Base-by-base conservation (phyloP, 2,888 invertebrate species). In the Sycophila texana region DNA sequence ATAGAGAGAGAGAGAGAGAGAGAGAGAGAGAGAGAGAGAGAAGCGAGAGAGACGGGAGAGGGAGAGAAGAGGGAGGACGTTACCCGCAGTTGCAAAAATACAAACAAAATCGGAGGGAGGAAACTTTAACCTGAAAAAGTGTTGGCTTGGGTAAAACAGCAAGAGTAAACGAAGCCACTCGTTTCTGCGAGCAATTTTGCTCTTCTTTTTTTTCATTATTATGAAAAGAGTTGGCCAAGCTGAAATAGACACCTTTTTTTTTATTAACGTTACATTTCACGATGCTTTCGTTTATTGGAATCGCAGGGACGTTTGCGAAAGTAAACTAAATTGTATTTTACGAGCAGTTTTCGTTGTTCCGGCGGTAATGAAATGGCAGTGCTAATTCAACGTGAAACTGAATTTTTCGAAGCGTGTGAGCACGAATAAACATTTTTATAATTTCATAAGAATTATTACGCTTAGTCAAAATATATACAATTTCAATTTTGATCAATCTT, bases 11-110 rank as follows among this genome's bases (percentile, higher is more conserved):
- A 49, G 67, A 26, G 55, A n/a, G 55, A 51, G 26, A 26, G 65
- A 49, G 66, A 22, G n/a, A 57, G 74, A 79, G 71, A 65, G 80
- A 80, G 82, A n/a, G 55, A 51, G 26, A 26, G 65, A 49, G 66
- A 22, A 57, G 74, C 78, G 71, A 65, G 80, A 80, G 82, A n/a
- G 84, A 84, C 22, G 26, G n/a, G n/a, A n/a, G n/a, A n/a, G 55
- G 53, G 26, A 26, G 65, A 49, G 66, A 22, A 57, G 74, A 79
- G 71, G 67, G 80, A 80, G 82, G 84, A 84, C 22, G 26, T 22
- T 72, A 26, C 5, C 22, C 49, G 57, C 53, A 26, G 67, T 66
- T 39, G 66, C 49, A 14, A 22, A 74, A 74, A 74, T 57, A 66
- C 74, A 74, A 74, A 74, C 66, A 66, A 22, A 76, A 49, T 67